Evolutionary conservation across 1,140 invertebrate genomes (phyloP), one percentile per base, ranked within the genome.

Genomic region (Habropoda laboriosa): DNA sequence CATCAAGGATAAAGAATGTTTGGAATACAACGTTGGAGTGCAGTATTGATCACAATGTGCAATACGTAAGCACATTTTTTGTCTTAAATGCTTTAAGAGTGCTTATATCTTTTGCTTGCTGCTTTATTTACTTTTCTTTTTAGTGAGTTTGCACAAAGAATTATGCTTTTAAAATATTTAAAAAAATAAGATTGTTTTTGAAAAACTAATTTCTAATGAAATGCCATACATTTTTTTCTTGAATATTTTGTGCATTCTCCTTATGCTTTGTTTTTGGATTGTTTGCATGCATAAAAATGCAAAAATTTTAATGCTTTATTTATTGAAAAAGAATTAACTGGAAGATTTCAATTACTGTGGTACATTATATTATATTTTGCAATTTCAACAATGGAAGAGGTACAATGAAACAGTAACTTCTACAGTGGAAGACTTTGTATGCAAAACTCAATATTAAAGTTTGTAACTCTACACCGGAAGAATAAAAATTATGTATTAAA

Each of bases 21-120:
- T 55, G 57, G 49, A 76, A 63, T 80, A 71, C 58, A 80, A 80
- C 72, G 58, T 32, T 71, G 70, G 68, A 82, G 68, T 16, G n/a
- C 30, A 40, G 10, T 67, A 58, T 75, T 49, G 40, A 74, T 74
- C 70, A 51, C 12, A 64, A 80, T 68, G 64, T 71, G 42, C 51
- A 57, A 71, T 71, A 63, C 24, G 78, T 83, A 83, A 83, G 78
- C 81, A 70, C 51, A 35, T 74, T 57, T 76, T 49, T 76, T 63
- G 71, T 45, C 32, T 61, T 55, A 6, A 55, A 7, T 63, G 74
- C 53, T n/a, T 13, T 57, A 79, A 63, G 32, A 61, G 45, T 55
- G 63, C 42, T 66, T 80, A 40, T 73, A 57, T 58, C 45, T 64
- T 6, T 18, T 3, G 38, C 40, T 24, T 21, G 3, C 47, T 58